Percentiles rank a stretch among this genome's conserved stretches.
Conservation (phyloP, 2,888 invertebrate genomes). For the Arge pagana region DNA sequence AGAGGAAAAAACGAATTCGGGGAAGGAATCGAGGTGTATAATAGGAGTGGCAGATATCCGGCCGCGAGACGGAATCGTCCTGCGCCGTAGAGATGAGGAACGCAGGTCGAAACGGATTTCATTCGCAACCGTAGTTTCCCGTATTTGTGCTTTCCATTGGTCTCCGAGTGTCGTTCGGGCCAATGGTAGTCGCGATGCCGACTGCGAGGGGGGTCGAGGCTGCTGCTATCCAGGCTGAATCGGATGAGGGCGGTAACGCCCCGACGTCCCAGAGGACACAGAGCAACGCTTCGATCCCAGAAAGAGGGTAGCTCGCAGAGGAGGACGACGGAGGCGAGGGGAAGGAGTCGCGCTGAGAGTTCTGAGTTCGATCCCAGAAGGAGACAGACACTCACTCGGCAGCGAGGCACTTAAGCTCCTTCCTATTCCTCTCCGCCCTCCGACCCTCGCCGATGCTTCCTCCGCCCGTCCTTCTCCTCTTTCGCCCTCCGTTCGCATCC, state of each 20-base stretch:
- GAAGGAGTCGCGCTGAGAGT: slow-evolving; percentile 42
- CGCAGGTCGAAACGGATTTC: slow-evolving; percentile 12
- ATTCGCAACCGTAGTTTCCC: slow-evolving; percentile 33
- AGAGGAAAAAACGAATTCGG: slow-evolving; percentile 13
- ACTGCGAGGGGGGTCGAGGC: slow-evolving; percentile 43
- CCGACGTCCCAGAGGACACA: slow-evolving; percentile 32
- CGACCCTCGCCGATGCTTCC: slow-evolving; percentile 22
- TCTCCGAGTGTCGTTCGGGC: slow-evolving; percentile 55
- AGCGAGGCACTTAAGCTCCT: slow-evolving; percentile 48
- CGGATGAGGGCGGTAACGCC: slow-evolving; percentile 52
- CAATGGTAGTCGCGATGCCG: slow-evolving; percentile 54
- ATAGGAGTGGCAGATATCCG: slow-evolving; percentile 25
- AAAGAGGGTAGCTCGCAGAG: slow-evolving; percentile 19
- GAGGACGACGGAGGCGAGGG: slow-evolving; percentile 47
- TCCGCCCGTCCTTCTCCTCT: slow-evolving; percentile 19
- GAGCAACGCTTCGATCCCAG: slow-evolving; percentile 23
- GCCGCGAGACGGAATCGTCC: slow-evolving; percentile 28
- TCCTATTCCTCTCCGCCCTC: slow-evolving; percentile 37
- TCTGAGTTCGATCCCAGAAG: slow-evolving; percentile 51
- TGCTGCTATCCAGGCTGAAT: slow-evolving; percentile 37
- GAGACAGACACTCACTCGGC: slow-evolving; percentile 53
- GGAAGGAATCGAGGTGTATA: slow-evolving; percentile 16
- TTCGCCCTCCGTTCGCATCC: slow-evolving; percentile 15
- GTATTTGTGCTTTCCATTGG: slow-evolving; percentile 55
- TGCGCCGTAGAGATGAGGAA: slow-evolving; percentile 19